Evolutionary conservation across 2,113 vertebrate genomes (phyloP).

Genomic region (Hypocryptadius cinnamomeus): DNA sequence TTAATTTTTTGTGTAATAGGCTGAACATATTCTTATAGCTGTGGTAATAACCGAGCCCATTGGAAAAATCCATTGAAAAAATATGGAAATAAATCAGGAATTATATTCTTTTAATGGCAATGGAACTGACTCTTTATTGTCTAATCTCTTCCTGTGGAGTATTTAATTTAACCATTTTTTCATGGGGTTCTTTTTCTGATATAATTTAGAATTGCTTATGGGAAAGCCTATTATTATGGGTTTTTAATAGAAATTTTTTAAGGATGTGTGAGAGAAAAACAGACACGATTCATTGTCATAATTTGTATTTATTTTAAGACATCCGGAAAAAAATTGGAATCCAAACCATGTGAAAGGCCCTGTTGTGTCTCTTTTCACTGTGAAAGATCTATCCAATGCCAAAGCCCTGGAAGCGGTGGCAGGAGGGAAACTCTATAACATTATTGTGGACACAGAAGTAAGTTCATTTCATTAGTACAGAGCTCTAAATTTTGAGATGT

Average conservation of each 20-base stretch:
- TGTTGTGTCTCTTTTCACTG: constrained; percentile 81
- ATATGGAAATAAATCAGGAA: background rate
- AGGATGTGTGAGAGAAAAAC: background rate
- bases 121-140: background rate
- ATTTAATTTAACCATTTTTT: background rate
- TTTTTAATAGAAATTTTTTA: background rate
- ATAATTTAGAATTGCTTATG: background rate
- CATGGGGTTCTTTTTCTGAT: fast-evolving
- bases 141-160: background rate
- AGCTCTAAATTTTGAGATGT: background rate
- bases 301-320: constrained; percentile 63
- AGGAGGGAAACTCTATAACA: constrained; percentile 88
- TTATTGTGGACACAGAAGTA: constrained; percentile 95
- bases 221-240: background rate
- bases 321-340: constrained; percentile 88
- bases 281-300: background rate
- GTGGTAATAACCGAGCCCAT: background rate
- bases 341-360: constrained; percentile 81
- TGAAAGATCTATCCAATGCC: constrained; percentile 79
- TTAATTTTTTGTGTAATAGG: background rate
- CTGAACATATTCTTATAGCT: background rate
- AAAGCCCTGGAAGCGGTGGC: constrained; percentile 88
- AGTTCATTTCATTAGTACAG: background rate
- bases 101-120: background rate
- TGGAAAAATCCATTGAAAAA: background rate